A percentile compares a stretch with the other conserved stretches of the same genome.
Evolutionary conservation across 2,888 invertebrate species (phyloP).

Genomic region (Spodoptera picta): DNA sequence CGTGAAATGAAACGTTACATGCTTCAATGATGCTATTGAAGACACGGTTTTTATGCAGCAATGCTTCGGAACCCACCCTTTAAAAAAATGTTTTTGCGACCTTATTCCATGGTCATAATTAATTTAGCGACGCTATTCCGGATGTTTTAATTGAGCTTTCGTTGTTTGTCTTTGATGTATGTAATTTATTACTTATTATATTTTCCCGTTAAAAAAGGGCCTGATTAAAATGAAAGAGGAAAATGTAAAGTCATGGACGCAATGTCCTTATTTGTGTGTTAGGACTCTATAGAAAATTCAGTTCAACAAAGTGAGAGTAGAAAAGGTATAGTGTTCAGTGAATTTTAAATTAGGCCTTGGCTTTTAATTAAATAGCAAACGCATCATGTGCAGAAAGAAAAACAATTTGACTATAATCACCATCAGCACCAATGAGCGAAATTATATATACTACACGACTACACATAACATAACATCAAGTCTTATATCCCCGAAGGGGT

Average conservation of each 20-base stretch:
- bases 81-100: slow-evolving; percentile 44
- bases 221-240: slow-evolving; percentile 15
- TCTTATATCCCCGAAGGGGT: too few relatives aligned
- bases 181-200: slow-evolving; percentile 38
- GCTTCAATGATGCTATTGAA: slow-evolving; percentile 70
- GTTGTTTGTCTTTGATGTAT: slow-evolving; percentile 44
- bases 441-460: too few relatives aligned
- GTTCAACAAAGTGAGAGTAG: too few relatives aligned
- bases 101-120: slow-evolving; percentile 50
- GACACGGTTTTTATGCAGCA: slow-evolving; percentile 65
- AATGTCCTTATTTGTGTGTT: not conserved
- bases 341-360: too few relatives aligned
- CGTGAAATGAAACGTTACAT: slow-evolving; percentile 84
- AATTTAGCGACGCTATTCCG: slow-evolving; percentile 50
- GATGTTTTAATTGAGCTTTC: slow-evolving; percentile 55
- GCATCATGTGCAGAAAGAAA: too few relatives aligned
- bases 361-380: too few relatives aligned
- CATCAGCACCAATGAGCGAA: too few relatives aligned
- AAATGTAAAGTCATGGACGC: not conserved
- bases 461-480: too few relatives aligned
- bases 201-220: slow-evolving; percentile 1
- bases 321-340: too few relatives aligned
- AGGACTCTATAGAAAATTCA: too few relatives aligned
- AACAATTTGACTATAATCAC: too few relatives aligned
- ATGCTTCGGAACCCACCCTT: slow-evolving; percentile 49